Evolutionary conservation across 2,113 vertebrate species (phyloP).

Genomic region (Polypterus bichir): DNA sequence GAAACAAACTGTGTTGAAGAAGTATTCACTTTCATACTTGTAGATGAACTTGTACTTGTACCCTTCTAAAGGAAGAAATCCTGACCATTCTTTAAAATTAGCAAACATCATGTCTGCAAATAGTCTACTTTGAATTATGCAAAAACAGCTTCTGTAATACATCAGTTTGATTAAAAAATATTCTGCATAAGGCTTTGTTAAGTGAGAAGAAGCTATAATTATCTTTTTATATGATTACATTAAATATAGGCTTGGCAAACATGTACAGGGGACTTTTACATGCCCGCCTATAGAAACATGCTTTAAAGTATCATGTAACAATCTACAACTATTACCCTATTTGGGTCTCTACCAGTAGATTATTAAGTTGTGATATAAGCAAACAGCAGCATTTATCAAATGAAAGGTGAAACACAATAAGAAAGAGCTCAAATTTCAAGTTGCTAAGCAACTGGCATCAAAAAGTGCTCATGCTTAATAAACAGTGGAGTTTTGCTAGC

Average conservation of each 20-base stretch:
- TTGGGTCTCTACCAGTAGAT: slow-evolving; percentile 4
- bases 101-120: too few relatives aligned
- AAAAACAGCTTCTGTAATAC: too few relatives aligned
- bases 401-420: slow-evolving; percentile 40
- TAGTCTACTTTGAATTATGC: too few relatives aligned
- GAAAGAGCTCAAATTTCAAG: slow-evolving; percentile 42
- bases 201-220: not conserved
- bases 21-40: too few relatives aligned
- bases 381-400: slow-evolving; percentile 30
- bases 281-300: not conserved
- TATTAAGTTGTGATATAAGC: slow-evolving; percentile 18
- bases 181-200: too few relatives aligned
- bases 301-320: slow-evolving; percentile 1
- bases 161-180: too few relatives aligned
- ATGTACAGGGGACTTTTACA: not conserved
- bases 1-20: too few relatives aligned
- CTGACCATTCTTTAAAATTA: too few relatives aligned
- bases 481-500: slow-evolving; percentile 28
- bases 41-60: too few relatives aligned
- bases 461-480: slow-evolving; percentile 34
- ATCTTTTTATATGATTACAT: not conserved
- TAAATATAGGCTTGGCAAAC: not conserved
- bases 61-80: too few relatives aligned
- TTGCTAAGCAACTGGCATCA: slow-evolving; percentile 50
- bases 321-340: slow-evolving; percentile 3